Conservation (phyloP, 2,113 vertebrate genomes). For the Platichthys flesus region DNA sequence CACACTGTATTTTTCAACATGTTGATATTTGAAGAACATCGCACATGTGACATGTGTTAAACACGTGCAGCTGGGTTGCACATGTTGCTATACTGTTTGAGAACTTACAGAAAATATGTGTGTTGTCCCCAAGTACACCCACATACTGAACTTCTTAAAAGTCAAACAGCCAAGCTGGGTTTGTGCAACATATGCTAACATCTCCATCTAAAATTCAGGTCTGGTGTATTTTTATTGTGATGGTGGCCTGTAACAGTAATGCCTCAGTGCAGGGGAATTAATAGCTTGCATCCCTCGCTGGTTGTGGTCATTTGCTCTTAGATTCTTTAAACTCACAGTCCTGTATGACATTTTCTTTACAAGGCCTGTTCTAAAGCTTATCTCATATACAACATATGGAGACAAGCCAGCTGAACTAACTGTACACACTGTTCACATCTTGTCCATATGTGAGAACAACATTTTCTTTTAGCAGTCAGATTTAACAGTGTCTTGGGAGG, state of each 20-base stretch:
- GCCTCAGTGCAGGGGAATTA: neutral
- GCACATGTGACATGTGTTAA: constrained; percentile 52
- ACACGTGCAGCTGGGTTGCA: constrained; percentile 43
- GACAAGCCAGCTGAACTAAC: neutral
- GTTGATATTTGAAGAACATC: constrained; percentile 35
- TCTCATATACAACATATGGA: neutral
- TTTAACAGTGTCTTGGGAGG: neutral
- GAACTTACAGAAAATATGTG: constrained; percentile 33
- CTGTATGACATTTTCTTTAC: neutral
- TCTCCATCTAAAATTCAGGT: constrained; percentile 20
- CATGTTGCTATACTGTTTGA: constrained; percentile 35
- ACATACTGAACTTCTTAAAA: constrained; percentile 21
- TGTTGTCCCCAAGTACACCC: constrained; percentile 43
- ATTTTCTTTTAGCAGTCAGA: neutral
- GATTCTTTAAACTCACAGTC: neutral
- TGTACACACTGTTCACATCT: neutral
- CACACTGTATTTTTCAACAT: constrained; percentile 10
- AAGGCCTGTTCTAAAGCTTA: no score
- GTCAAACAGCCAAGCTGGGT: neutral
- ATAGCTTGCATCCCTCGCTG: neutral
- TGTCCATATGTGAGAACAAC: neutral
- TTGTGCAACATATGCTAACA: constrained; percentile 31
- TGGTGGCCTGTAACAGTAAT: neutral
- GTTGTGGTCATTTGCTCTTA: neutral
- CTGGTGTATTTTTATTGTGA: neutral